phyloP scores from a whole-genome alignment of 2,888 invertebrate genomes.

The Eupithecia insigniata region DNA sequence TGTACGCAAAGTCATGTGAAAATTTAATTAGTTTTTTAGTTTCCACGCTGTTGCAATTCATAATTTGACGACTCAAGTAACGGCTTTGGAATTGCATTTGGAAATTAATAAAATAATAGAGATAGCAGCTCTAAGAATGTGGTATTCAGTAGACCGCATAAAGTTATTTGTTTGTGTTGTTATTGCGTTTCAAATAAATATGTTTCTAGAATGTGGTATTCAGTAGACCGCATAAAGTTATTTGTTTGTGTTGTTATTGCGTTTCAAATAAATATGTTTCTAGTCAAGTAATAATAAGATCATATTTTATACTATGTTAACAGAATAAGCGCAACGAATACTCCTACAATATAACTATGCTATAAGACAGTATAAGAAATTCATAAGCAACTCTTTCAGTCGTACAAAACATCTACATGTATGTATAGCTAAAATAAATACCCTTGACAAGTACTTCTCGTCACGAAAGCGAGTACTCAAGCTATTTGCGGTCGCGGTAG shows the following conservation, averaged over 20 bases:
- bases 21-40: background rate
- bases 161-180: conserved; percentile 2
- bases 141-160: background rate
- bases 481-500: background rate
- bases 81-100: background rate
- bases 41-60: background rate
- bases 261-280: background rate
- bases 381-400: background rate
- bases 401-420: background rate
- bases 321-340: background rate
- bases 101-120: background rate
- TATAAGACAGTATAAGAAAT: background rate
- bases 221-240: background rate
- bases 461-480: conserved; percentile 3
- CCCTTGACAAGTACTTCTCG: background rate
- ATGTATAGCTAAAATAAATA: background rate
- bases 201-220: background rate
- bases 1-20: background rate
- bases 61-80: conserved; percentile 8
- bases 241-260: conserved; percentile 11
- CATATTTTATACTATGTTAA: background rate
- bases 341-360: background rate
- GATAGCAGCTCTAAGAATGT: background rate
- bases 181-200: conserved; percentile 5
- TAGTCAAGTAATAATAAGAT: background rate